These are phyloP conservation scores for Bergia sp. DNA, from an alignment of 92 coral and sea anemone genomes.

Conservation along the genomic window DNA sequence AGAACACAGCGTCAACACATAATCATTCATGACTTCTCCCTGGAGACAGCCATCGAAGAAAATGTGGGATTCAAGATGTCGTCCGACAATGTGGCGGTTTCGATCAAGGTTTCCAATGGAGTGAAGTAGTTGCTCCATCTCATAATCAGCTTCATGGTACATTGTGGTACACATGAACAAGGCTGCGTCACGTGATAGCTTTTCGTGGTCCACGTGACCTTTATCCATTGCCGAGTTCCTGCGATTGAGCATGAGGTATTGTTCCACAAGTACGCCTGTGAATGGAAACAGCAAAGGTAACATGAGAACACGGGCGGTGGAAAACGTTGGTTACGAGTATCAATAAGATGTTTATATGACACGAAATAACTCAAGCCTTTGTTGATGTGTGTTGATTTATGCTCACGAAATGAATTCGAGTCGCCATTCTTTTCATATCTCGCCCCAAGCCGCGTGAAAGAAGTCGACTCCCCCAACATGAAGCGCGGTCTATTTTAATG, in stretches of 20 bases:
- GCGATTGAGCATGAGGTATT: constrained; percentile 62
- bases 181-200: constrained; percentile 49
- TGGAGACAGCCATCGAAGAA: constrained; percentile 74
- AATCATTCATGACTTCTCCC: constrained; percentile 58
- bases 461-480: too few relatives aligned
- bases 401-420: too few relatives aligned
- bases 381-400: too few relatives aligned
- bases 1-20: constrained; percentile 53
- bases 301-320: too few relatives aligned
- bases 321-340: too few relatives aligned
- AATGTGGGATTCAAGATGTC: constrained; percentile 74
- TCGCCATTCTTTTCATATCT: too few relatives aligned
- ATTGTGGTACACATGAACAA: constrained; percentile 82
- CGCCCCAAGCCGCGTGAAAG: too few relatives aligned
- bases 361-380: too few relatives aligned
- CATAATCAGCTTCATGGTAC: constrained; percentile 75
- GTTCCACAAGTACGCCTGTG: constrained; percentile 59
- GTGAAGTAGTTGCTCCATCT: constrained; percentile 72
- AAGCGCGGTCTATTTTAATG: too few relatives aligned
- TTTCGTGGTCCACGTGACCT: constrained; percentile 42
- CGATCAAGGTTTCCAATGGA: constrained; percentile 62
- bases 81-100: constrained; percentile 46
- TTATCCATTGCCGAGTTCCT: constrained; percentile 58
- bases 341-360: too few relatives aligned
- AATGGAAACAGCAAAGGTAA: background rate